A percentile compares a stretch with the other conserved stretches of the same genome.
phyloP scores from a whole-genome alignment of 2,888 invertebrate species.

The Stramonita haemastoma region DNA sequence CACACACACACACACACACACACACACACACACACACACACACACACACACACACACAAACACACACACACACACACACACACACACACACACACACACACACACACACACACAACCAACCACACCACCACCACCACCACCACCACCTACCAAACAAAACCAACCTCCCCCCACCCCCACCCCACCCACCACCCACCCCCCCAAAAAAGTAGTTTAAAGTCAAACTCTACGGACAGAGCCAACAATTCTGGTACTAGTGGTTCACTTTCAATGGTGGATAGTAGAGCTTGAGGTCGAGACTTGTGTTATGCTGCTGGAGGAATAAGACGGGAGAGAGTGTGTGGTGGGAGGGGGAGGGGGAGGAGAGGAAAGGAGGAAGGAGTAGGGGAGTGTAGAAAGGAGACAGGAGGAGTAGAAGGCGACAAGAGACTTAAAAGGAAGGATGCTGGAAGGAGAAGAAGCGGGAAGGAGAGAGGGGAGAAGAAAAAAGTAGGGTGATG shows the following conservation, averaged over 20 bases:
- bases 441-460: not conserved
- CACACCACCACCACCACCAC: too few species aligned
- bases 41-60: conserved; percentile 2
- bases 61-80: not conserved
- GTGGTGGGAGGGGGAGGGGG: not conserved
- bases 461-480: not conserved
- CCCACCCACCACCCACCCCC: too few species aligned
- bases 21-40: not conserved
- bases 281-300: too few species aligned
- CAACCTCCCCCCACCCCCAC: too few species aligned
- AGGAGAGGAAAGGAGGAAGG: not conserved
- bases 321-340: not conserved
- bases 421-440: not conserved
- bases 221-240: too few species aligned
- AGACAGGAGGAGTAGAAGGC: not conserved
- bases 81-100: not conserved
- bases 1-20: conserved; percentile 12
- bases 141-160: too few species aligned
- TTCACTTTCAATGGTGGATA: too few species aligned
- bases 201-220: too few species aligned
- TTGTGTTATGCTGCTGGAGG: too few species aligned
- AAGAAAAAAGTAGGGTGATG: not conserved
- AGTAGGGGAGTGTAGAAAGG: not conserved
- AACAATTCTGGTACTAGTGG: too few species aligned
- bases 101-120: too few species aligned